Base-by-base conservation (phyloP, 2,888 invertebrate species). In the Lutraria lutraria region DNA sequence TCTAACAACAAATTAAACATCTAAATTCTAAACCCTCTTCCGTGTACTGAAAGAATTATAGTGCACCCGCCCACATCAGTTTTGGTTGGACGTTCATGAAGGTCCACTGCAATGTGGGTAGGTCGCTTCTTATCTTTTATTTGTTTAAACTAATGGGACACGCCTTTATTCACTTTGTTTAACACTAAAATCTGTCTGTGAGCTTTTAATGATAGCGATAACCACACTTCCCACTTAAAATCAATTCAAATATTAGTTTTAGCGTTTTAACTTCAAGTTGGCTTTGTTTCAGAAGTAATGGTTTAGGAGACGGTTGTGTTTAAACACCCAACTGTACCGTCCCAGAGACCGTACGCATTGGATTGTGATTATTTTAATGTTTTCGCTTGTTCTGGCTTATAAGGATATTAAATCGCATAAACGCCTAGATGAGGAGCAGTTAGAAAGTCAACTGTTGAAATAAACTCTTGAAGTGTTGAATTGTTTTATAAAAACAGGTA, bases 201-300 rank as follows among this genome's bases (percentile, higher is more conserved):
- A 79, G 80, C 84, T 79, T 88, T 90, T 86, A 72, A 31, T 60
- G 90, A 90, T 90, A 90, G 89, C 81, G 81, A 54, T 63, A 68
- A 81, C 85, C 80, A 89, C 87, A 87, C 85, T 89, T 88, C 90
- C 90, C 90, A 88, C 90, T 88, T 90, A 82, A 82, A 63, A 81
- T 81, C 79, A 87, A 89, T 87, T 90, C 90, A 90, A 90, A 90
- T 90, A 90, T 89, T 89, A 90, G 90, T 90, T 90, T 89, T 86
- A 87, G 85, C 90, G 87, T 89, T 80, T 87, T 87, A 86, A 88
- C 76, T 16, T 82, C 54, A 68, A 76, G 79, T 85, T 88, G 85
- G 79, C 88, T 81, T 85, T 88, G 88, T 88, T 88, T 88, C 85
- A 72, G 60, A 34, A 79, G 52, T 83, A 88, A 88, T 88, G 87